Evolutionary conservation across 2,113 vertebrate genomes (phyloP).

Genomic region (Centropus unirufus): DNA sequence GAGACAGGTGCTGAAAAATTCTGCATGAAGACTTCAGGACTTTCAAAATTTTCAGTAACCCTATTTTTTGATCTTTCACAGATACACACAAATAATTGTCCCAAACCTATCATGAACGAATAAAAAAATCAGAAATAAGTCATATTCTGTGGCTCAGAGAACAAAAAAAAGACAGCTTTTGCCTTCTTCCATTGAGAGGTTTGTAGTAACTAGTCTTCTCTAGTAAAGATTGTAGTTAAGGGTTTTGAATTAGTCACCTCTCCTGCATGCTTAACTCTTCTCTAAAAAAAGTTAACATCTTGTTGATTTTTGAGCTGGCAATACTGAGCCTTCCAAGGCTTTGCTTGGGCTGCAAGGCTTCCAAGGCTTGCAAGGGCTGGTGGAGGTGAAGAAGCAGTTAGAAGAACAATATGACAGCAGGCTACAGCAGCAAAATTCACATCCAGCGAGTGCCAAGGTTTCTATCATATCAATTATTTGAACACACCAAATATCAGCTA

Average conservation of each 20-base stretch:
- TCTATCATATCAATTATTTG: not conserved
- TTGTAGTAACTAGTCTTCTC: not conserved
- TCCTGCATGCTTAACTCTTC: not conserved
- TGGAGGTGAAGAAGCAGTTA: not conserved
- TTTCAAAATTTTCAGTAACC: not conserved
- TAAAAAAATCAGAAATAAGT: not conserved
- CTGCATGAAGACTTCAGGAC: not conserved
- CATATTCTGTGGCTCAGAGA: not conserved
- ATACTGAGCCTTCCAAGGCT: not conserved
- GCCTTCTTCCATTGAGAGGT: not conserved
- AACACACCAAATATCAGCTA: not conserved
- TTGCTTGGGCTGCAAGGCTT: no score
- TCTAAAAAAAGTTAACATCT: not conserved
- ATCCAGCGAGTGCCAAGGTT: not conserved
- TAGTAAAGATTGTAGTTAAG: not conserved
- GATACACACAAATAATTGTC: fast-evolving
- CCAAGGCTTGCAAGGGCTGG: not conserved
- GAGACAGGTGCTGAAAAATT: not conserved
- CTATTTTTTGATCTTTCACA: not conserved
- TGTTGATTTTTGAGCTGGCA: not conserved
- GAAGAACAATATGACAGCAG: not conserved
- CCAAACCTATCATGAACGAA: not conserved
- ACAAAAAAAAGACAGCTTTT: not conserved
- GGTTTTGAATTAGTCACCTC: not conserved
- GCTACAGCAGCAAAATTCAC: not conserved